phyloP scores from a whole-genome alignment of 2,113 vertebrate genomes.

The Smithornis capensis region DNA sequence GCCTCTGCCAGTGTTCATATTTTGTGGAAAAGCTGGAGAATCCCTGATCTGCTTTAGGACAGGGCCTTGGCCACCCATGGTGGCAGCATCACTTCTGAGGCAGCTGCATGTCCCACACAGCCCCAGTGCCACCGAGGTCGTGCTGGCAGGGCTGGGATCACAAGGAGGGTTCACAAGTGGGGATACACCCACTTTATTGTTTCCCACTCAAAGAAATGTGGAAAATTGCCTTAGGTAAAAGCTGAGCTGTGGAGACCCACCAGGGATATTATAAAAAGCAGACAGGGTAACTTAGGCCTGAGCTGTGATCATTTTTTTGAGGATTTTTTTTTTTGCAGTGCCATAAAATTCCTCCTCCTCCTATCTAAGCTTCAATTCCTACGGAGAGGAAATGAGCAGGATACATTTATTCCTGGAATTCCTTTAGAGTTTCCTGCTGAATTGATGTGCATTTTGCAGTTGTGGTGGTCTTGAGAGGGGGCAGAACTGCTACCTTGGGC shows the following conservation, averaged over 20 bases:
- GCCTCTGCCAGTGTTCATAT: neutral
- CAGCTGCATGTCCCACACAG: neutral
- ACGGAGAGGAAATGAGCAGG: fast-evolving
- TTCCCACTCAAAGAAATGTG: neutral
- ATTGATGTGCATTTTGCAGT: neutral
- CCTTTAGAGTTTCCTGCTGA: neutral
- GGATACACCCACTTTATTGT: neutral
- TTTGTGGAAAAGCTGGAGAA: neutral
- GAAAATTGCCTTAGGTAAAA: conserved; percentile 22
- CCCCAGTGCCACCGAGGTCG: neutral
- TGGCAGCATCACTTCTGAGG: neutral
- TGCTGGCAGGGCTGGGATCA: neutral
- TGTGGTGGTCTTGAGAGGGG: fast-evolving
- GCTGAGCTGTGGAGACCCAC: neutral
- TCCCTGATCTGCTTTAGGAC: neutral
- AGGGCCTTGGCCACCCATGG: neutral
- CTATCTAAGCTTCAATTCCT: neutral
- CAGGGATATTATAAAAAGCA: neutral
- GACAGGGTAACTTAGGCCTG: neutral
- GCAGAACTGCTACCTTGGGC: neutral
- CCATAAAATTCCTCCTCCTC: neutral
- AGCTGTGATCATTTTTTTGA: neutral
- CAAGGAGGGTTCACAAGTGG: neutral
- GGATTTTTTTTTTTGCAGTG: neutral
- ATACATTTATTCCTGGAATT: neutral